Evolutionary conservation across 2,797 vertebrate species (phyloP).

Genomic region (Cynodonichthys magdalenae): DNA sequence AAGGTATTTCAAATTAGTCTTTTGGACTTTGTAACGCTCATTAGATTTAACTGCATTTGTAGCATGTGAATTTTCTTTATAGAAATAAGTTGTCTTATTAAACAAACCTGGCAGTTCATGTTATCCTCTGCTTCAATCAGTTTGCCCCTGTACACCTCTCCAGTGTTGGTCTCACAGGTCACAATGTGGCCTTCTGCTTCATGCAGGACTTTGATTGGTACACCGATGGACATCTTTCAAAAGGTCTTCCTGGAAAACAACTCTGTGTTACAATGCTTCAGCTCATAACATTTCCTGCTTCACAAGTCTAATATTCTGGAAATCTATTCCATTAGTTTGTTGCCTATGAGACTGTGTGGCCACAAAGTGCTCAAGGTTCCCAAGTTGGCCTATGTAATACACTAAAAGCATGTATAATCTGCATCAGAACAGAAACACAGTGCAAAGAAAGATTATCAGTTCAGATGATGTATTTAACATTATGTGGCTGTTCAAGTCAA

Average conservation of each 20-base stretch:
- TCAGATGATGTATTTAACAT: too few relatives aligned
- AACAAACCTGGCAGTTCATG: conserved; percentile 98
- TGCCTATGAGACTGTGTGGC: too few relatives aligned
- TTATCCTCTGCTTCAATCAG: conserved; percentile 98
- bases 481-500: too few relatives aligned
- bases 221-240: conserved; percentile 92
- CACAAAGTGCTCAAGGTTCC: too few relatives aligned
- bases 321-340: neutral
- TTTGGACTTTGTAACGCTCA: too few relatives aligned
- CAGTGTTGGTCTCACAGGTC: conserved; percentile 97
- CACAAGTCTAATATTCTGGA: neutral
- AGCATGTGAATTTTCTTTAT: neutral
- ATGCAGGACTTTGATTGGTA: conserved; percentile 97
- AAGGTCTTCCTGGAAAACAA: conserved; percentile 22
- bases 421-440: too few relatives aligned
- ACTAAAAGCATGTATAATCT: too few relatives aligned
- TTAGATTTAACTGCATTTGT: neutral
- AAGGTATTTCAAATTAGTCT: too few relatives aligned
- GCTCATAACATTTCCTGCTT: neutral
- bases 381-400: too few relatives aligned
- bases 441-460: too few relatives aligned
- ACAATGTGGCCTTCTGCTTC: conserved; percentile 98
- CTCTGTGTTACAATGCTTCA: neutral
- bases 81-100: neutral
- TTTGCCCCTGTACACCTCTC: conserved; percentile 96